Evolutionary conservation across 2,113 vertebrate species (phyloP).

Genomic region (Macquaria ambigua): DNA sequence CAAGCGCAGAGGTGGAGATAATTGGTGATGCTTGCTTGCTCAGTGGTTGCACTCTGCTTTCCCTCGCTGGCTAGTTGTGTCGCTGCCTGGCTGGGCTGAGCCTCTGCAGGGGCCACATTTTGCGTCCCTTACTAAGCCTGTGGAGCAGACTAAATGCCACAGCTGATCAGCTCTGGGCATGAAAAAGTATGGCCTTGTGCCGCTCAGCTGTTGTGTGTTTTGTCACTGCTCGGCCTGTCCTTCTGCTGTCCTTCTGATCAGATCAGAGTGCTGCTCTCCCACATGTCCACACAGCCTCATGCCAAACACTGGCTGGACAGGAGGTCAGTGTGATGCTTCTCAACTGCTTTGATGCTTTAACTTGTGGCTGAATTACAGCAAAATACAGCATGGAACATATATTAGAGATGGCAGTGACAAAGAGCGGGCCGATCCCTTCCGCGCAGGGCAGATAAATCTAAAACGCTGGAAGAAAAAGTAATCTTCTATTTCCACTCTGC

Average conservation of each 20-base stretch:
- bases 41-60: conserved; percentile 64
- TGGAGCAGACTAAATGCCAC: conserved; percentile 55
- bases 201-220: conserved; percentile 51
- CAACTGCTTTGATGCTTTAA: not conserved
- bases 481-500: conserved; percentile 13
- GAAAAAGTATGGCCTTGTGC: conserved; percentile 38
- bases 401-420: conserved; percentile 36
- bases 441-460: conserved; percentile 49
- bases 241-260: conserved; percentile 22
- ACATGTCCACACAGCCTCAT: conserved; percentile 36
- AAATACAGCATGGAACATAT: conserved; percentile 10
- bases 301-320: conserved; percentile 19
- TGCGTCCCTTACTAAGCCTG: conserved; percentile 34
- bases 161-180: conserved; percentile 44
- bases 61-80: conserved; percentile 28
- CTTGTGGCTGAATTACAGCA: conserved; percentile 8
- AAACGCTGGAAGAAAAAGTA: conserved; percentile 30
- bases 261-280: conserved; percentile 17
- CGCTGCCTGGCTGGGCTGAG: conserved; percentile 31
- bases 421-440: conserved; percentile 2
- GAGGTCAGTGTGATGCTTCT: conserved; percentile 9
- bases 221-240: conserved; percentile 7
- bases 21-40: conserved; percentile 75
- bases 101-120: conserved; percentile 44
- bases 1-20: conserved; percentile 74